A percentile compares a stretch with the other conserved stretches of the same genome.
These are phyloP conservation scores for Myotis brandtii DNA, from an alignment of 2,113 vertebrate genomes.

Conservation along the genomic window DNA sequence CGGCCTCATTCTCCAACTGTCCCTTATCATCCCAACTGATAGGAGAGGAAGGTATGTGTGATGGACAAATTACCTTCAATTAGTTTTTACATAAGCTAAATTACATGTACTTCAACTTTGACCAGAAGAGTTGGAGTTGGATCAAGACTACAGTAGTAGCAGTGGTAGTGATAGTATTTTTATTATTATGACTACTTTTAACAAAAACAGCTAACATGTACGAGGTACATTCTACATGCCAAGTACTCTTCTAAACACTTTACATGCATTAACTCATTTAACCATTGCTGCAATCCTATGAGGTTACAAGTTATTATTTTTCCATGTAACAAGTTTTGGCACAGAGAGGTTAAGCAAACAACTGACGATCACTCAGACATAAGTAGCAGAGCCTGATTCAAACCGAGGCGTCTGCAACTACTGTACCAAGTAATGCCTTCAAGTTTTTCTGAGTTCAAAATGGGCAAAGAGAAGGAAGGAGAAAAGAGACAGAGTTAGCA, in stretches of 20 bases:
- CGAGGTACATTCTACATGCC: background rate
- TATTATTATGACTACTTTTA: background rate
- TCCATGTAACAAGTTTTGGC: background rate
- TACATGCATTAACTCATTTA: background rate
- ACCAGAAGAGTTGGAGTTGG: background rate
- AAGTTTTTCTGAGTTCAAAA: slow-evolving; percentile 22
- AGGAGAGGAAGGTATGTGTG: background rate
- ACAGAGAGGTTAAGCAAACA: background rate
- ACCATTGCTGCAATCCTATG: background rate
- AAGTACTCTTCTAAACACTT: background rate
- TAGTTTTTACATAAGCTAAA: background rate
- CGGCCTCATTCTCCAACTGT: background rate
- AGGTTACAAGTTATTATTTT: background rate
- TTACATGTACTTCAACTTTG: background rate
- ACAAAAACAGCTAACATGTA: background rate
- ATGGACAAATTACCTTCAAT: background rate
- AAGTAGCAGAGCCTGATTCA: background rate
- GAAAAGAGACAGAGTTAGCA: background rate
- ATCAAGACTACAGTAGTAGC: background rate
- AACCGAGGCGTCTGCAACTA: background rate
- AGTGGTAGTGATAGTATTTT: background rate
- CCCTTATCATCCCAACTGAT: background rate
- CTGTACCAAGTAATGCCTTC: background rate
- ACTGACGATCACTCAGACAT: background rate
- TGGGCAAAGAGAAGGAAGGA: background rate